Percentiles rank a stretch among this genome's conserved stretches.
Conservation (phyloP, 2,113 vertebrate genomes). For the Clarias gariepinus region DNA sequence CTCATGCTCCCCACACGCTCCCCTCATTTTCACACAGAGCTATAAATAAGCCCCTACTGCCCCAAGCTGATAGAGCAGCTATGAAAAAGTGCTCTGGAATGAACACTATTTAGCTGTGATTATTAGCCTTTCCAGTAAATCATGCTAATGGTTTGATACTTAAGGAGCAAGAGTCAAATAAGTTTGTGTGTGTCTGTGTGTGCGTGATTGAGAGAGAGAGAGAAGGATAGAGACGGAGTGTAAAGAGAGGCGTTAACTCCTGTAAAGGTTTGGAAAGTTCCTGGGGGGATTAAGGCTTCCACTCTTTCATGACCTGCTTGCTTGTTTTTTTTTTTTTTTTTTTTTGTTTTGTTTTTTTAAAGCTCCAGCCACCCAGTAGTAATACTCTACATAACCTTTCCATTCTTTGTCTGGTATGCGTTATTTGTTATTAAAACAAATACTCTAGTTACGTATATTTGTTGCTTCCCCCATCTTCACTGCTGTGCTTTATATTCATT, state of each 20-base stretch:
- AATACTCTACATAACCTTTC: slow-evolving; percentile 34
- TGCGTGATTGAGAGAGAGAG: not conserved
- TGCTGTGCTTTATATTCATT: not conserved
- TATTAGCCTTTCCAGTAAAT: slow-evolving; percentile 18
- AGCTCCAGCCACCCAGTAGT: slow-evolving; percentile 62
- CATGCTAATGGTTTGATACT: slow-evolving; percentile 5
- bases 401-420: slow-evolving; percentile 28
- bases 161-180: not conserved
- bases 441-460: not conserved
- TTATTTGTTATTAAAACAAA: slow-evolving; percentile 13
- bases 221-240: not conserved
- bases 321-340: slow-evolving; percentile 2
- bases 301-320: slow-evolving; percentile 52
- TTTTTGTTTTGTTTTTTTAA: not conserved
- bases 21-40: slow-evolving; percentile 50
- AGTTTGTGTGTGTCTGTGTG: not conserved
- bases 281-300: slow-evolving; percentile 47
- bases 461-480: not conserved
- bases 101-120: slow-evolving; percentile 1
- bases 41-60: slow-evolving; percentile 55
- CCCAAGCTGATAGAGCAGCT: slow-evolving; percentile 32
- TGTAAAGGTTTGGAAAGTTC: slow-evolving; percentile 21
- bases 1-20: slow-evolving; percentile 58
- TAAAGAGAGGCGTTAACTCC: not conserved
- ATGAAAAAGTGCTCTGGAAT: slow-evolving; percentile 34